Percentiles rank a stretch among this genome's conserved stretches.
Evolutionary conservation across 2,797 vertebrate genomes (phyloP).

Genomic region (Fistularia commersonii): DNA sequence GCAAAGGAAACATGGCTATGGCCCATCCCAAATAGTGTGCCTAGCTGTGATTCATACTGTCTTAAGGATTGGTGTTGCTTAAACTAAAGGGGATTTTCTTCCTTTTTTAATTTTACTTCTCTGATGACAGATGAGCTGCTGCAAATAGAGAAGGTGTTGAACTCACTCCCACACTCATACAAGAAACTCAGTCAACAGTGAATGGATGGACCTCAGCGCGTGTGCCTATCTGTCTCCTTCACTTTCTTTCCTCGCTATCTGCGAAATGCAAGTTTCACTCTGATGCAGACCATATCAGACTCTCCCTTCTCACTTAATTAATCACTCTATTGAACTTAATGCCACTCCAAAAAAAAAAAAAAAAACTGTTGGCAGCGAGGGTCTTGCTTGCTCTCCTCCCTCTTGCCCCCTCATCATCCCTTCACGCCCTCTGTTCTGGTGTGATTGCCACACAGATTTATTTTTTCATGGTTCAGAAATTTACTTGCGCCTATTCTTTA

Average conservation of each 20-base stretch:
- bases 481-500: conserved; percentile 19
- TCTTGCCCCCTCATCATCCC: neutral
- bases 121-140: conserved; percentile 22
- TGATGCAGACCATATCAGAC: conserved; percentile 36
- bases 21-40: too few relatives aligned
- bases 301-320: conserved; percentile 59
- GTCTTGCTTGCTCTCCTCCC: conserved; percentile 16
- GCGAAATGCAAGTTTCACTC: conserved; percentile 38
- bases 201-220: conserved; percentile 28
- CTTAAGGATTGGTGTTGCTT: too few relatives aligned
- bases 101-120: too few relatives aligned
- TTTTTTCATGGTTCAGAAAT: conserved; percentile 23
- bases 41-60: too few relatives aligned
- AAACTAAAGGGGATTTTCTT: too few relatives aligned
- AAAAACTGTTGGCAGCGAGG: conserved; percentile 21
- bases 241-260: conserved; percentile 15
- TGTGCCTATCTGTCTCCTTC: neutral
- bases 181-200: conserved; percentile 22
- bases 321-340: conserved; percentile 54
- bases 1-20: too few relatives aligned
- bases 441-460: conserved; percentile 4
- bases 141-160: conserved; percentile 16
- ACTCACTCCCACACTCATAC: neutral
- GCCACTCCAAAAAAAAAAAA: conserved; percentile 35
- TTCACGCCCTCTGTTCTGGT: neutral